A percentile compares a stretch with the other conserved stretches of the same genome.
Evolutionary conservation across 2,888 invertebrate species (phyloP).

Genomic region (Phania funesta): DNA sequence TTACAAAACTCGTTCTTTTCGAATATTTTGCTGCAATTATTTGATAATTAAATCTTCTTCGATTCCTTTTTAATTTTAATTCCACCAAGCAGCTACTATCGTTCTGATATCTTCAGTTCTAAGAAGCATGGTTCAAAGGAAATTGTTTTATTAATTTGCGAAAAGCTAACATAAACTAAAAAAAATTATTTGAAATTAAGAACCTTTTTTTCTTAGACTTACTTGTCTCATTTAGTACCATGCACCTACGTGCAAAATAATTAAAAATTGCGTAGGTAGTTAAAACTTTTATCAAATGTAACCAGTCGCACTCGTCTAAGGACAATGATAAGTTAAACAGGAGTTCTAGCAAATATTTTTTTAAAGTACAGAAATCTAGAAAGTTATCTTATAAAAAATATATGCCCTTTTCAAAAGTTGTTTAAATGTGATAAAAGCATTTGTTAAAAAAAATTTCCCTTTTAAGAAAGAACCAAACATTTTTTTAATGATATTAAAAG

Average conservation of each 20-base stretch:
- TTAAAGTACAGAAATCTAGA: too few species aligned
- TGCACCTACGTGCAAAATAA: conserved; percentile 4
- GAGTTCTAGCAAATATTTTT: too few species aligned
- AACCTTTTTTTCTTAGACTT: conserved; percentile 7
- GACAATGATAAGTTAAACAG: not conserved
- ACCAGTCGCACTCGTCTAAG: not conserved
- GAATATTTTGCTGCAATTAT: too few species aligned
- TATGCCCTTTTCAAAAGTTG: too few species aligned
- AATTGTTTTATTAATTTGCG: conserved; percentile 36
- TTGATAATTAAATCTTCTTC: too few species aligned
- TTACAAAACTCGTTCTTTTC: too few species aligned
- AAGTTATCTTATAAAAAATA: too few species aligned
- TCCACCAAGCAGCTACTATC: not conserved
- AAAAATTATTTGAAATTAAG: conserved; percentile 35
- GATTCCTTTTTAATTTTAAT: too few species aligned
- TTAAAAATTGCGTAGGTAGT: conserved; percentile 12
- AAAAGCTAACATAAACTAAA: conserved; percentile 40
- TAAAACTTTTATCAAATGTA: not conserved
- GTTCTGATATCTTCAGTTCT: not conserved
- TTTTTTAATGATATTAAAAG: too few species aligned
- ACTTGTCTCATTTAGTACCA: not conserved
- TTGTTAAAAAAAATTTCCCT: too few species aligned
- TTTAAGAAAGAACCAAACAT: too few species aligned
- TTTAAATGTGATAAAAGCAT: too few species aligned
- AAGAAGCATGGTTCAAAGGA: conserved; percentile 2